Evolutionary conservation across 2,797 vertebrate species (phyloP).

Genomic region (Enteromius unitaeniatus): DNA sequence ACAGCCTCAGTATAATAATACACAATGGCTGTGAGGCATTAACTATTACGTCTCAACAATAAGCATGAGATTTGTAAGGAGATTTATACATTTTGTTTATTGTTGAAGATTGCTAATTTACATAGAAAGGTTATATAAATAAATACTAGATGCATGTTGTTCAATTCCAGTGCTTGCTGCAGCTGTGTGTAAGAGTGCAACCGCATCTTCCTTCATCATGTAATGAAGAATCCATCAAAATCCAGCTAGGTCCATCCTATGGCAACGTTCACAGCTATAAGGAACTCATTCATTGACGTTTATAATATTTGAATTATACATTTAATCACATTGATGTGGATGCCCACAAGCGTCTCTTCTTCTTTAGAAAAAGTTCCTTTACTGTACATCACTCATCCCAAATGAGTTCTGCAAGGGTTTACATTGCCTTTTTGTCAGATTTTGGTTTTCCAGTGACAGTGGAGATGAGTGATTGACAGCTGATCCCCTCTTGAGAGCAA

Average conservation of each 20-base stretch:
- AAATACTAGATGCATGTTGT: conserved; percentile 13
- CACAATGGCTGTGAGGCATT: not conserved
- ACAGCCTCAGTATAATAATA: conserved; percentile 8
- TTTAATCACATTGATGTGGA: conserved; percentile 29
- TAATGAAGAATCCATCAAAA: conserved; percentile 10
- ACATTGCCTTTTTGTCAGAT: conserved; percentile 25
- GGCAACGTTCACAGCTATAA: conserved; percentile 16
- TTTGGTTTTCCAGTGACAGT: conserved; percentile 39
- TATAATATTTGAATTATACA: conserved; percentile 6
- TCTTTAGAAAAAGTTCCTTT: conserved; percentile 19
- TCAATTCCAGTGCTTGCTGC: conserved; percentile 14
- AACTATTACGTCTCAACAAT: not conserved
- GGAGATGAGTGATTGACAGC: conserved; percentile 49
- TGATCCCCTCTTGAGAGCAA: conserved; percentile 31
- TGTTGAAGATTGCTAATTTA: conserved; percentile 8
- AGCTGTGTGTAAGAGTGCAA: not conserved
- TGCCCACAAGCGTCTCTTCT: not conserved
- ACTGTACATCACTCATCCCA: conserved; percentile 22
- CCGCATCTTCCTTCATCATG: not conserved
- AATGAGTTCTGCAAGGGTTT: conserved; percentile 25
- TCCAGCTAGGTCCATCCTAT: conserved; percentile 26
- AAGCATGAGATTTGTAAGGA: conserved; percentile 3
- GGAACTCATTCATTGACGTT: conserved; percentile 4
- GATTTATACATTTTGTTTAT: not conserved
- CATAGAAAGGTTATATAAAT: conserved; percentile 2